A percentile compares a stretch with the other conserved stretches of the same genome.
phyloP scores from a whole-genome alignment of 2,113 vertebrate species.

The Cyanoramphus novaezelandiae region DNA sequence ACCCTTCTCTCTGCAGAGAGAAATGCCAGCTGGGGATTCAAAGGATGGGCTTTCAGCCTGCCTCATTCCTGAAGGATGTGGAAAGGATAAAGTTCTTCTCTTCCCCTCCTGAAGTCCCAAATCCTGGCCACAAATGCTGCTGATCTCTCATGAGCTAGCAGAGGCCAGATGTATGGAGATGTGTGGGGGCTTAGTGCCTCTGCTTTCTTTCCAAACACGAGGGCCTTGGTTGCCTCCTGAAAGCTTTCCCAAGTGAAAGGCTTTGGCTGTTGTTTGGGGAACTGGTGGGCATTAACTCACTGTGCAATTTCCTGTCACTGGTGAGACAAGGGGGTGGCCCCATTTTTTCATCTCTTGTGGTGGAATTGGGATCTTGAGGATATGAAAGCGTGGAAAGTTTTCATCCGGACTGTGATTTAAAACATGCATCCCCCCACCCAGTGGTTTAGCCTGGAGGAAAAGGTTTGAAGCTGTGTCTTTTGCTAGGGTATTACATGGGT shows the following conservation, averaged over 20 bases:
- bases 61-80: not conserved
- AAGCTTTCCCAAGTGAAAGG: not conserved
- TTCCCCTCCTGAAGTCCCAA: not conserved
- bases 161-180: not conserved
- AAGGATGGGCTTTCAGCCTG: not conserved
- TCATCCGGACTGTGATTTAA: not conserved
- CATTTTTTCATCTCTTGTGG: not conserved
- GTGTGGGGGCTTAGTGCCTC: not conserved
- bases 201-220: constrained; percentile 22
- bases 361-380: not conserved
- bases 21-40: constrained; percentile 2
- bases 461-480: not conserved
- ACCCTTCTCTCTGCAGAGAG: not conserved
- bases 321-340: not conserved
- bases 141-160: not conserved
- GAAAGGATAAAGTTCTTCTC: not conserved
- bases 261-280: constrained; percentile 25
- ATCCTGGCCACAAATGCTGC: not conserved
- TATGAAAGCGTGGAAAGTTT: not conserved
- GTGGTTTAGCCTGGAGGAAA: not conserved
- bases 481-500: not conserved
- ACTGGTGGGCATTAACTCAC: constrained; percentile 14
- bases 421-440: not conserved
- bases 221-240: not conserved
- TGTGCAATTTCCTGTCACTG: constrained; percentile 50